phyloP scores from a whole-genome alignment of 2,113 vertebrate genomes.

The Ceyx margarethae region DNA sequence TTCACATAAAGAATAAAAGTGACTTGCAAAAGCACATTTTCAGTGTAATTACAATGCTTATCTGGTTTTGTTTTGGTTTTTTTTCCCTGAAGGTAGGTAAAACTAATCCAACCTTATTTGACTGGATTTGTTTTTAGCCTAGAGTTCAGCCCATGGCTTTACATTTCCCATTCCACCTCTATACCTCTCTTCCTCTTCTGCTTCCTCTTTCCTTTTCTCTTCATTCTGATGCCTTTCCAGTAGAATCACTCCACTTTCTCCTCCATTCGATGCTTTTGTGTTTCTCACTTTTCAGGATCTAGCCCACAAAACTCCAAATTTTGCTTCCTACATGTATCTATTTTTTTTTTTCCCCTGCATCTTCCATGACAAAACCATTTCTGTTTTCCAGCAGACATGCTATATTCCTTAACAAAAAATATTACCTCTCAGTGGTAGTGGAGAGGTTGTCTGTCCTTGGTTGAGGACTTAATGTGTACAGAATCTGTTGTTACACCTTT shows the following conservation, averaged over 20 bases:
- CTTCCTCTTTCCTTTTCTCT: background rate
- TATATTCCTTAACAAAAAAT: background rate
- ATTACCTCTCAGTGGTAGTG: background rate
- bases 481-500: background rate
- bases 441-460: background rate
- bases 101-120: background rate
- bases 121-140: background rate
- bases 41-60: constrained; percentile 1
- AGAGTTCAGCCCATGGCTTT: background rate
- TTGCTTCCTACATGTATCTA: background rate
- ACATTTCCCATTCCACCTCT: background rate
- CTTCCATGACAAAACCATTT: background rate
- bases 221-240: background rate
- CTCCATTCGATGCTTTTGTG: background rate
- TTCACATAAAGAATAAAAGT: background rate
- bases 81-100: background rate
- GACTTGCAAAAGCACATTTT: constrained; percentile 8
- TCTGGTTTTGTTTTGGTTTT: background rate
- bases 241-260: background rate
- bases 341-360: background rate
- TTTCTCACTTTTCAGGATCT: background rate
- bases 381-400: background rate
- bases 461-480: background rate
- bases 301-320: background rate
- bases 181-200: background rate